Percentiles rank a stretch among this genome's conserved stretches.
These are phyloP conservation scores for Lycia hirtaria DNA, from an alignment of 2,888 invertebrate genomes.

Conservation along the genomic window DNA sequence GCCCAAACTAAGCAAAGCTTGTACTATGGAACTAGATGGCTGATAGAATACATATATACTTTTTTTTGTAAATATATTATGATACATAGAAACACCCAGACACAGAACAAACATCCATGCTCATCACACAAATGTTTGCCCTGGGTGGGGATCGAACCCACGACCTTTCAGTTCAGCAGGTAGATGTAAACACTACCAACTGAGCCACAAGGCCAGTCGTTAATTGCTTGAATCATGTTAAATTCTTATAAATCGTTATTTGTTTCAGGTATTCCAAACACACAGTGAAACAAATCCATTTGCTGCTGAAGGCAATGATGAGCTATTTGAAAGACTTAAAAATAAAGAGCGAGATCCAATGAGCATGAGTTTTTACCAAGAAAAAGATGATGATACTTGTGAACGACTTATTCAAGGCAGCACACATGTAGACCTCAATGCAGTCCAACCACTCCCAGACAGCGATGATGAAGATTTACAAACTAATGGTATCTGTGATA, in stretches of 20 bases:
- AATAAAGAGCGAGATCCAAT: conserved; percentile 87
- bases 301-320: conserved; percentile 74
- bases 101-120: no score
- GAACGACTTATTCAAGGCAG: conserved; percentile 67
- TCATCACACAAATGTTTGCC: no score
- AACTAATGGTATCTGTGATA: conserved; percentile 62
- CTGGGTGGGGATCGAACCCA: no score
- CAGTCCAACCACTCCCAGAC: conserved; percentile 84
- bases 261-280: conserved; percentile 75
- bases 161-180: no score
- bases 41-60: no score
- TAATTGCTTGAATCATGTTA: not conserved
- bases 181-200: no score
- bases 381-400: conserved; percentile 84
- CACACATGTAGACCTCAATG: conserved; percentile 84
- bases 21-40: no score
- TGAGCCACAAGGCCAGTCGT: not conserved
- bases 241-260: not conserved
- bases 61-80: no score
- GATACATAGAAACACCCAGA: no score
- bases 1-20: no score
- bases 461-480: conserved; percentile 79
- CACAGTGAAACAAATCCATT: conserved; percentile 79
- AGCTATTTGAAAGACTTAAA: conserved; percentile 79
- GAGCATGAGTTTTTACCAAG: conserved; percentile 88